Base-by-base conservation (phyloP, 2,113 vertebrate genomes). In the Trogon melanurus region DNA sequence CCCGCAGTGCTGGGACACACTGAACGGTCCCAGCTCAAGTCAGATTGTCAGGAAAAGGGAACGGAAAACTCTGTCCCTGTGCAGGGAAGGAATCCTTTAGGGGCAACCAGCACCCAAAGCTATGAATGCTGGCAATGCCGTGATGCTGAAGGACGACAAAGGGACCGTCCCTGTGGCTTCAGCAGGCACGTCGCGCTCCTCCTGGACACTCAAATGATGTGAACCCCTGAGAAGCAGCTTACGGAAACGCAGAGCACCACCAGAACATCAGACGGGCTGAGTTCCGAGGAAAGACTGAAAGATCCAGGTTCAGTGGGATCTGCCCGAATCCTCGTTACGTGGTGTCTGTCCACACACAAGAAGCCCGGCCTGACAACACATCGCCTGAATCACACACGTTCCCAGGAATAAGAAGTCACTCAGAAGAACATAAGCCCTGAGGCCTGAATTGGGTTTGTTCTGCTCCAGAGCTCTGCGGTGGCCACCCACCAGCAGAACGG, bases 321-420 rank as follows among this genome's bases (percentile, higher is more conserved):
- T 23, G 57, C 12, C 62, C 1, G 1, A 2, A 10, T 62, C 57
- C 7, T 16, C 30, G 8, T 2, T 7, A 4, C 3, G 11, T 0
- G 5, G 19, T 14, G 5, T 10, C 64, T 4, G 10, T 3, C 64
- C 26, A 58, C 7, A 21, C 20, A 5, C 3, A 38, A 32, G 38
- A 17, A 44, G 34, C 44, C 53, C 36, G 70, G 16, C 23, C 30
- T 44, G 47, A 19, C 47, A 13, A 9, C 5, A 66, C 25, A 25
- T 10, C 71, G 67, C 48, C 47, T 5, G 32, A 25, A 27, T 6
- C 56, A 30, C 1, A 1, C 66, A 21, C 2, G 1, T n/a, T 45
- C 78, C 92, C 44, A 21, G 66, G 21, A 69, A 18, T 11, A 57
- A n/a, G 32, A 13, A 47, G 54, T 41, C 27, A 11, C 41, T 20